A percentile compares a stretch with the other conserved stretches of the same genome.
These are phyloP conservation scores for Oligia strigilis DNA, from an alignment of 2,888 invertebrate genomes.

Conservation along the genomic window DNA sequence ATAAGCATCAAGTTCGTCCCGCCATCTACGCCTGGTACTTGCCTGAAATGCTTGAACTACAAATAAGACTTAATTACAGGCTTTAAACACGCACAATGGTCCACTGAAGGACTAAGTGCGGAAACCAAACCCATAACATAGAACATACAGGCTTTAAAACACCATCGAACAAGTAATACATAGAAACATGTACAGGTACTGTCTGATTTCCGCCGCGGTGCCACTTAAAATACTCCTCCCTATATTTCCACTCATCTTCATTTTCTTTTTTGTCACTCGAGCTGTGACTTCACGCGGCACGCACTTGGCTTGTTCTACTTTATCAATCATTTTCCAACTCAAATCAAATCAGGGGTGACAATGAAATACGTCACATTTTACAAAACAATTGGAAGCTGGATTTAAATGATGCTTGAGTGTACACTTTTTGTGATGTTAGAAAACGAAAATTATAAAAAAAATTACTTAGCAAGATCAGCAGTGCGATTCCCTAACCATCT, in stretches of 20 bases:
- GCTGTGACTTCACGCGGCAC: conserved; percentile 53
- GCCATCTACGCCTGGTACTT: background rate
- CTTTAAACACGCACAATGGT: background rate
- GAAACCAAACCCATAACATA: too few relatives aligned
- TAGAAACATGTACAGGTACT: background rate
- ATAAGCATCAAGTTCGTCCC: background rate
- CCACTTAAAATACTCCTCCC: conserved; percentile 19
- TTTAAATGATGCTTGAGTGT: conserved; percentile 43
- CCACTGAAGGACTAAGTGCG: too few relatives aligned
- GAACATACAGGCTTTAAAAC: background rate
- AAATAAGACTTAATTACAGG: background rate
- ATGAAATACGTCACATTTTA: conserved; percentile 75
- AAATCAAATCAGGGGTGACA: conserved; percentile 82
- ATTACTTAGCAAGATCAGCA: too few relatives aligned
- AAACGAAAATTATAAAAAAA: too few relatives aligned
- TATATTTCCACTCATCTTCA: conserved; percentile 62
- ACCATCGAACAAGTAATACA: background rate
- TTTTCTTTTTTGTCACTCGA: conserved; percentile 68
- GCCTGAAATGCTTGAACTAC: background rate
- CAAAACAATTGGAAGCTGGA: conserved; percentile 58
- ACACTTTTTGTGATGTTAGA: conserved; percentile 14
- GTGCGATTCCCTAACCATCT: too few relatives aligned
- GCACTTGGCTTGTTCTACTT: conserved; percentile 70
- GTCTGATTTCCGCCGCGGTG: background rate
- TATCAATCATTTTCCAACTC: conserved; percentile 80